Evolutionary conservation across 92 coral and sea anemone species (phyloP), one percentile per base, ranked within the genome.

Genomic region (Isaurus tuberculatus): DNA sequence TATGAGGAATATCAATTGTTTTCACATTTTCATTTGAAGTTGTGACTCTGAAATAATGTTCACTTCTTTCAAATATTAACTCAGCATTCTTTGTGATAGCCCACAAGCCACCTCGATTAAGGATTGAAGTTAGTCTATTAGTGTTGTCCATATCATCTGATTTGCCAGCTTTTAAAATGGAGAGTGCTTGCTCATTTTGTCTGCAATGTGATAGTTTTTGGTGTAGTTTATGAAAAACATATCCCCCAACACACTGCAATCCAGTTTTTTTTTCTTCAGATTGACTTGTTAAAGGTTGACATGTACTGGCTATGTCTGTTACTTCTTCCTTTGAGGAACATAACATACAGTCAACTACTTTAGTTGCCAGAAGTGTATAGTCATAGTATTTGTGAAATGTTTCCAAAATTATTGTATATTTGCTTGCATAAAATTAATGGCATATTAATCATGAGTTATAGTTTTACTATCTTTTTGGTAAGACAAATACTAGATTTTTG

Each of bases 51-150:
- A 86, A 86, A 72, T 79, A 81, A 37, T 79, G 71, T 71, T 86
- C 90, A 71, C 83, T 87, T 73, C 81, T 82, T 57, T 69, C 51
- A 83, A 81, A 86, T 30, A 86, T 81, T 55, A 53, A 44, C 65
- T 86, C 61, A 55, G 90, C 90, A 53, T 36, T 79, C 44, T 75
- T 53, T 26, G 79, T 30, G 8, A 53, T 75, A 2, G 83, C 64
- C 90, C 86, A 87, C 70, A 83, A 25, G n/a, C 88, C 88, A 30
- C 88, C 91, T 74, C 85, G 83, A 71, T 79, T 77, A 32, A 88
- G 48, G 42, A 81, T 78, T 27, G 83, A 65, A 79, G 84, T 84
- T 58, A 84, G n/a, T n/a, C n/a, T n/a, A n/a, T n/a, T n/a, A n/a
- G n/a, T n/a, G n/a, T n/a, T n/a, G n/a, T n/a, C n/a, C n/a, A n/a